Base-by-base conservation (phyloP, 2,888 invertebrate genomes). In the Noctua comes region DNA sequence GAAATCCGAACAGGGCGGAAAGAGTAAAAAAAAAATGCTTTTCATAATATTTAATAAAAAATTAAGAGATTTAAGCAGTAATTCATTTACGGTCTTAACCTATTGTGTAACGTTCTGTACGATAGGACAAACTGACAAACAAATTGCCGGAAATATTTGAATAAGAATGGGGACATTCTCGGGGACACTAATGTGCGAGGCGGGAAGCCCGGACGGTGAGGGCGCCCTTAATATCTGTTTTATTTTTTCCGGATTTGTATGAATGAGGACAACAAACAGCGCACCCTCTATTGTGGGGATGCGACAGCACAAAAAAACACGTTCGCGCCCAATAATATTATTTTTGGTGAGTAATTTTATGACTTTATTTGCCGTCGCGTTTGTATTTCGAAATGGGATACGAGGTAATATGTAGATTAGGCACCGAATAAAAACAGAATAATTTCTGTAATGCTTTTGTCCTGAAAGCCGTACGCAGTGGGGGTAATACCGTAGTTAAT, bases 191-290 rank as follows among this genome's bases (percentile, higher is more conserved):
- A 96, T 96, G 95, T 95, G 94, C 94, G 93, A 95, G 96, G 95
- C 95, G 95, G 95, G 95, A 93, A 94, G 91, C 92, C 90, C 92
- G 92, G 91, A 90, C 93, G 91, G 91, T 89, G 91, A 93, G 93
- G 93, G 92, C 89, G 91, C 92, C 93, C 93, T 91, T 93, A 96
- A 96, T 96, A 95, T 96, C 95, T 95, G 95, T 94, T 95, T 96
- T 96, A 96, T 96, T 96, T 96, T 95, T 96, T 95, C 96, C 96
- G 96, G 96, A 96, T 96, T 96, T 95, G 94, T 96, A 93, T 94
- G 94, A 94, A 93, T 88, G 92, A 91, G 94, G 91, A 94, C 94
- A 94, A 95, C 95, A 95, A 95, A 95, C 94, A 94, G 90, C 91
- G 89, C 86, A 88, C 90, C 91, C 91, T 92, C 93, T 91, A 94